Percentiles rank a stretch among this genome's conserved stretches.
phyloP scores from a whole-genome alignment of 2,888 invertebrate genomes.

The Protophormia terraenovae region DNA sequence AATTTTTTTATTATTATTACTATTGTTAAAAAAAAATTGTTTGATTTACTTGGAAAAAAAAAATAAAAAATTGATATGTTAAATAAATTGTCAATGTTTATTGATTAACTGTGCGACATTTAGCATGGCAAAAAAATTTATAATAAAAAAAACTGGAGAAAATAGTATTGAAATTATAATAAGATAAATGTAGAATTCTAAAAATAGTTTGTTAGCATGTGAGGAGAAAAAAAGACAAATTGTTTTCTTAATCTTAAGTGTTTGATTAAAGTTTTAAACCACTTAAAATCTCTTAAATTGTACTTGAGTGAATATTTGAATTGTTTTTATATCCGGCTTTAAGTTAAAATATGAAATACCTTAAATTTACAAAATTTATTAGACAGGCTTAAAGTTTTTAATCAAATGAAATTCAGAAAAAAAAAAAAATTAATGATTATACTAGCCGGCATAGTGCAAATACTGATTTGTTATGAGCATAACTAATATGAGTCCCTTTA shows the following conservation, averaged over 20 bases:
- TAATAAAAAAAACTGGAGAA: not conserved
- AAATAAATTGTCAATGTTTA: slow-evolving; percentile 36
- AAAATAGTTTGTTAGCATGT: not conserved
- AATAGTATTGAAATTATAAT: not conserved
- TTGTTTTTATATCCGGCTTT: not conserved
- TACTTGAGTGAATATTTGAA: not conserved
- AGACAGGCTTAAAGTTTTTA: too few relatives aligned
- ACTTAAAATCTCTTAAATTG: not conserved
- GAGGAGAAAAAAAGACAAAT: not conserved
- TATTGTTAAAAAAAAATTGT: slow-evolving; percentile 14
- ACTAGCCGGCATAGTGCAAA: too few relatives aligned
- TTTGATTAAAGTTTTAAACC: not conserved
- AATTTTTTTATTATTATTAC: not conserved
- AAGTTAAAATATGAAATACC: not conserved
- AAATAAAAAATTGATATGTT: slow-evolving; percentile 20
- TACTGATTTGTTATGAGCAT: too few relatives aligned
- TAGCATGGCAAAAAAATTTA: slow-evolving; percentile 11
- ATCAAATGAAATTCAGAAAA: too few relatives aligned
- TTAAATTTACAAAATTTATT: too few relatives aligned
- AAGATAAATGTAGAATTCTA: not conserved
- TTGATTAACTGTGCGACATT: slow-evolving; percentile 14
- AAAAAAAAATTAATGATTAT: too few relatives aligned
- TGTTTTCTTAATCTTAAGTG: not conserved
- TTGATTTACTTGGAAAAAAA: not conserved
- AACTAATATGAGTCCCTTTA: too few relatives aligned